Evolutionary conservation across 1,140 invertebrate genomes (phyloP).

Genomic region (Drosophila mayri): DNA sequence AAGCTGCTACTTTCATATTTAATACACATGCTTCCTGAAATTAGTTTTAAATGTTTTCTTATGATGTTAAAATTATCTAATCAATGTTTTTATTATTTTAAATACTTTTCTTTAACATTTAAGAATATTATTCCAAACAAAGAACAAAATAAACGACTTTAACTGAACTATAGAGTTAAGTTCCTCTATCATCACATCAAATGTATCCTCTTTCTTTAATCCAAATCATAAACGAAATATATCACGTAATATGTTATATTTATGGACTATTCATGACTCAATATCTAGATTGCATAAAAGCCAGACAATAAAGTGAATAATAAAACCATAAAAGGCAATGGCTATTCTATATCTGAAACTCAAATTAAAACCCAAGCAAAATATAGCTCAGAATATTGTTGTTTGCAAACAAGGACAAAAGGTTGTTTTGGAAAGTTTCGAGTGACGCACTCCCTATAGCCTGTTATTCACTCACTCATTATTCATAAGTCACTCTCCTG

Average conservation of each 20-base stretch:
- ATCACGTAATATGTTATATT: constrained; percentile 25
- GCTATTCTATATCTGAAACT: not conserved
- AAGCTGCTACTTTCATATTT: constrained; percentile 7
- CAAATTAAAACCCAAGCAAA: not conserved
- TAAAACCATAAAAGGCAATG: constrained; percentile 38
- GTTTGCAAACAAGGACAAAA: not conserved
- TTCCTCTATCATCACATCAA: constrained; percentile 20
- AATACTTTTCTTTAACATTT: no score
- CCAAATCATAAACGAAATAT: constrained; percentile 13
- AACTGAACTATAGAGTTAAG: not conserved
- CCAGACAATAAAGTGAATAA: constrained; percentile 26
- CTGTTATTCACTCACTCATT: constrained; percentile 12
- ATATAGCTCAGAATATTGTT: constrained; percentile 10
- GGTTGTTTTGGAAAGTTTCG: constrained; percentile 13
- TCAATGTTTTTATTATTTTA: not conserved
- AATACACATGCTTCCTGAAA: not conserved
- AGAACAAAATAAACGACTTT: not conserved
- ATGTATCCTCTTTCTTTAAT: not conserved
- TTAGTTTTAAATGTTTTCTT: not conserved
- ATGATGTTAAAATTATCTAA: not conserved
- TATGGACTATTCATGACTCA: constrained; percentile 26
- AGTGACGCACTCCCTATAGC: constrained; percentile 1
- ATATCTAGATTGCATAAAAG: constrained; percentile 15
- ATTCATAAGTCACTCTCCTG: constrained; percentile 29
- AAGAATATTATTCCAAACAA: no score